Conservation (phyloP, 2,888 invertebrate genomes). For the Sinelater perroti region DNA sequence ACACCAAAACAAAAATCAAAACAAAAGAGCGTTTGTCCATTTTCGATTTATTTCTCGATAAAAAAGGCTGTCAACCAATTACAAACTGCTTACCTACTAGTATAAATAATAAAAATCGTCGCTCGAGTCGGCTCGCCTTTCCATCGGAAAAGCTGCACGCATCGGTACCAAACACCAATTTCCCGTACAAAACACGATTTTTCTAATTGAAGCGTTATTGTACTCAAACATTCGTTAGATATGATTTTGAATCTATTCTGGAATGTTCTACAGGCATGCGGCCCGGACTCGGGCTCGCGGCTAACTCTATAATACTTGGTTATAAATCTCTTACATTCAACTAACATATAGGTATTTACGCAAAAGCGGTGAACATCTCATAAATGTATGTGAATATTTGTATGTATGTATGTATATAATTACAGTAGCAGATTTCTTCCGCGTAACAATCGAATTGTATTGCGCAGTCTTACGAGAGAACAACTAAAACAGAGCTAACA, state of each 20-base stretch:
- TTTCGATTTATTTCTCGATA: too few species aligned
- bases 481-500: constrained; percentile 13
- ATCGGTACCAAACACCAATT: neutral
- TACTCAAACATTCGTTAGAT: constrained; percentile 27
- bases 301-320: constrained; percentile 4
- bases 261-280: constrained; percentile 18
- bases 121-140: too few species aligned
- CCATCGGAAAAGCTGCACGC: too few species aligned
- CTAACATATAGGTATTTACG: constrained; percentile 23
- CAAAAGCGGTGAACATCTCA: constrained; percentile 26
- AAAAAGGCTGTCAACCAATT: too few species aligned
- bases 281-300: neutral
- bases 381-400: too few species aligned
- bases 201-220: constrained; percentile 4
- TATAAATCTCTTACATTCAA: constrained; percentile 21
- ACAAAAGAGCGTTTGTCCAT: too few species aligned
- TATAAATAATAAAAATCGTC: too few species aligned
- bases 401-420: too few species aligned
- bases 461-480: constrained; percentile 17
- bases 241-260: constrained; percentile 18
- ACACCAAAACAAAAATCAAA: too few species aligned
- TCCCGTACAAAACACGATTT: constrained; percentile 2
- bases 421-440: too few species aligned
- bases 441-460: too few species aligned
- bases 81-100: neutral